phyloP scores from a whole-genome alignment of 2,797 vertebrate genomes.

The Rhabdophis nuchalis region DNA sequence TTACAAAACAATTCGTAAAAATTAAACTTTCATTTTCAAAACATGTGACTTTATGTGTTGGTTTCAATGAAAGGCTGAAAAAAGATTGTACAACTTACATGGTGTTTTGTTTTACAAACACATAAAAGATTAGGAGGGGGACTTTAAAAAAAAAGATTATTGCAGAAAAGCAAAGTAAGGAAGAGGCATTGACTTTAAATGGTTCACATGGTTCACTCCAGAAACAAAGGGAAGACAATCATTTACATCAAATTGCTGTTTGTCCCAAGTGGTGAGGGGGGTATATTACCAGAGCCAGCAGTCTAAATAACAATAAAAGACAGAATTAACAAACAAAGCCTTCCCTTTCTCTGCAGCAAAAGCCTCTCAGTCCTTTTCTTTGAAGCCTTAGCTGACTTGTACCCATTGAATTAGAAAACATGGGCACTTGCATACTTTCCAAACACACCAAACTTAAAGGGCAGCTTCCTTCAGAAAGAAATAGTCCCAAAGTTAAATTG shows the following conservation, averaged over 20 bases:
- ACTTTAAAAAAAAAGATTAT: not conserved
- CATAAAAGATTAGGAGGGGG: not conserved
- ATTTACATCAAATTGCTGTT: slow-evolving; percentile 44
- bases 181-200: slow-evolving; percentile 1
- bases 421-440: slow-evolving; percentile 63
- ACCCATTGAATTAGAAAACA: slow-evolving; percentile 53
- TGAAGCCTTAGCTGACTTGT: slow-evolving; percentile 58
- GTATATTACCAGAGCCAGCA: slow-evolving; percentile 12
- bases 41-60: not conserved
- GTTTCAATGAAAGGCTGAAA: not conserved
- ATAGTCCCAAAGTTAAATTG: slow-evolving; percentile 50
- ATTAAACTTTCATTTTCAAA: not conserved
- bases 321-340: slow-evolving; percentile 45
- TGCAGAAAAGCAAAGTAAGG: slow-evolving; percentile 7
- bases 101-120: not conserved
- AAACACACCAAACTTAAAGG: slow-evolving; percentile 59
- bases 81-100: not conserved
- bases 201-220: not conserved
- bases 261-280: slow-evolving; percentile 23
- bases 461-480: slow-evolving; percentile 64
- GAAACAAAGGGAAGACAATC: slow-evolving; percentile 22
- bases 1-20: not conserved
- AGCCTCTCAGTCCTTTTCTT: slow-evolving; percentile 51
- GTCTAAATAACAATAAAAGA: slow-evolving; percentile 47
- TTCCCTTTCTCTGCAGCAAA: slow-evolving; percentile 53